Evolutionary conservation across 2,797 vertebrate genomes (phyloP).

Genomic region (Onychomys leucogaster): DNA sequence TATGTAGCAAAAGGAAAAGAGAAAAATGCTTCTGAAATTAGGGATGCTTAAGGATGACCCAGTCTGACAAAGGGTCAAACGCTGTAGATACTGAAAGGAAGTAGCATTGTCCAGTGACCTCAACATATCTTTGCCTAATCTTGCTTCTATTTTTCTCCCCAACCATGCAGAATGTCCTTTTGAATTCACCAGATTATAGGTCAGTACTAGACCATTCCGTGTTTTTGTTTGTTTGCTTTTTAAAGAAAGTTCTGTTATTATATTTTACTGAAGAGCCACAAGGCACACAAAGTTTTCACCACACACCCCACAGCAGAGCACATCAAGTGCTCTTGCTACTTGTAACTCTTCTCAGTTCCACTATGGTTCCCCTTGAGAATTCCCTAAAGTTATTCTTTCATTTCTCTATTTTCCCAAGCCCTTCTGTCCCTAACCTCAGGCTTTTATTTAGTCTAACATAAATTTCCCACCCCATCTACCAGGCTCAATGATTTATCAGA

Average conservation of each 20-base stretch:
- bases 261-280: neutral
- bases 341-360: neutral
- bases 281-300: neutral
- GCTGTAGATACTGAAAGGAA: neutral
- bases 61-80: neutral
- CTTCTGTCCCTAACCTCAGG: constrained; percentile 7
- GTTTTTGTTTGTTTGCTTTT: neutral
- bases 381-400: neutral
- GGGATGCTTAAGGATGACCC: neutral
- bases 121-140: neutral
- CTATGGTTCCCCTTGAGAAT: neutral
- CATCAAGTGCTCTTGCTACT: neutral
- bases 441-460: neutral
- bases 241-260: neutral
- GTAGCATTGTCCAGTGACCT: neutral
- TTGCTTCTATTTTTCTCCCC: neutral
- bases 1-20: neutral
- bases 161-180: neutral
- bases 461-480: neutral
- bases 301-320: neutral
- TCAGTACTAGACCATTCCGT: neutral
- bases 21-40: constrained; percentile 25
- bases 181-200: neutral
- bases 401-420: neutral
- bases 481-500: constrained; percentile 7